Base-by-base conservation (phyloP, 2,797 vertebrate genomes). In the Smutsia gigantea region DNA sequence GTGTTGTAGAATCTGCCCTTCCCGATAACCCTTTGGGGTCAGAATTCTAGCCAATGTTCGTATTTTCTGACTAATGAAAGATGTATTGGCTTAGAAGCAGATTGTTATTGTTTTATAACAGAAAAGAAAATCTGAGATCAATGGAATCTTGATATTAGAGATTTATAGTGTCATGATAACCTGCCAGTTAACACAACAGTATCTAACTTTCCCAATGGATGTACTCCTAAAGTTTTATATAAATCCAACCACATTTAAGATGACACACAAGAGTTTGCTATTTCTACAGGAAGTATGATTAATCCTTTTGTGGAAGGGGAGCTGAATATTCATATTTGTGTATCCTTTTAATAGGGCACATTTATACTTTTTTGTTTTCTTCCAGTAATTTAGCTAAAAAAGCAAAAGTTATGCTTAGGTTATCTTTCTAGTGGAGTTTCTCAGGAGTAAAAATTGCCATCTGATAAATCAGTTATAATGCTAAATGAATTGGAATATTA, bases 1-100 rank as follows among this genome's bases (percentile, higher is more conserved):
- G 42, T 87, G 34, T 21, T 84, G 72, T 96, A 86, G 97, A 96
- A 51, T 97, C 93, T 97, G 87, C 53, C 55, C 42, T 66, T 15
- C 0, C 5, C 0, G 0, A 46, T 63, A 75, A 49, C 77, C 49
- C 0, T 7, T 94, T 95, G 66, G 42, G n/a, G 95, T 94, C 17
- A 53, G 68, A 75, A 87, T 88, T 91, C n/a, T 92, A 96, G 95
- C 89, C 8, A 25, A 27, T 7, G 79, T 0, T 0, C 34, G 34
- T 87, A 19, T 69, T 86, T 92, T 69, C n/a, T 53, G 59, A 1
- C 1, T 31, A 4, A 2, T 59, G n/a, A 69, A 93, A 69, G 34
- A 31, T 61, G 95, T 66, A 71, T 15, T 75, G 66, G n/a, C 34
- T 95, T 51, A 85, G 71, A 95, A 86, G 79, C 25, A 29, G 75